Evolutionary conservation across 1,140 invertebrate genomes (phyloP), one percentile per base, ranked within the genome.

Genomic region (Drosophila albomicans): DNA sequence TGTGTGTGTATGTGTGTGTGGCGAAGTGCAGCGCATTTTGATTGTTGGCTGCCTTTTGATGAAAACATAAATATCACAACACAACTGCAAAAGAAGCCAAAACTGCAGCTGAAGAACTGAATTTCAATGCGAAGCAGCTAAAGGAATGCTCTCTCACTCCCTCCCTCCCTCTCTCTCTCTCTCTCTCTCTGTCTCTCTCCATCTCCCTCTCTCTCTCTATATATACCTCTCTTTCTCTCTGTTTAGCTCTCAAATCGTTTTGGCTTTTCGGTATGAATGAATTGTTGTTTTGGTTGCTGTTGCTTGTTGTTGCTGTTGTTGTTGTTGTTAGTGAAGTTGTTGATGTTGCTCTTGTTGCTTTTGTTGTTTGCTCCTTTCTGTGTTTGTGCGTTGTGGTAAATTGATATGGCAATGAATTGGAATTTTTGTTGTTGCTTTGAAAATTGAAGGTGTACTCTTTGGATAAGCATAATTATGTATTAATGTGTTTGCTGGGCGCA

Each of bases 31-130:
- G 78, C 82, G 75, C 82, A 85, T 85, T 87, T 88, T 88, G 84
- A 88, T 88, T 88, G 84, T 88, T 87, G 80, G 79, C 80, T 88
- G 84, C 85, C 82, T 87, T 87, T 87, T 87, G 84, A 87, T 87
- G 84, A 87, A 87, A 87, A 87, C 84, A 87, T 87, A 89, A 88
- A 88, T 88, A 88, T 80, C 80, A 79, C 54, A 58, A 5, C 57
- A 61, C 54, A 58, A 5, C 57, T 5, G 38, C 15, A 30, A 70
- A 61, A 64, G 69, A 64, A 73, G 25, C 66, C 70, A 56, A 79
- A 75, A 43, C 67, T 70, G 66, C 66, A 70, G 43, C 82, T 86
- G 68, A 82, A 82, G 82, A 82, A 62, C 67, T 76, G 45, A 45
- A 35, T 58, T 30, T 66, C 52, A 71, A 67, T 77, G 69, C 16